Percentiles rank a stretch among this genome's conserved stretches.
Evolutionary conservation across 2,888 invertebrate species (phyloP).

Genomic region (Linnaemya tessellans): DNA sequence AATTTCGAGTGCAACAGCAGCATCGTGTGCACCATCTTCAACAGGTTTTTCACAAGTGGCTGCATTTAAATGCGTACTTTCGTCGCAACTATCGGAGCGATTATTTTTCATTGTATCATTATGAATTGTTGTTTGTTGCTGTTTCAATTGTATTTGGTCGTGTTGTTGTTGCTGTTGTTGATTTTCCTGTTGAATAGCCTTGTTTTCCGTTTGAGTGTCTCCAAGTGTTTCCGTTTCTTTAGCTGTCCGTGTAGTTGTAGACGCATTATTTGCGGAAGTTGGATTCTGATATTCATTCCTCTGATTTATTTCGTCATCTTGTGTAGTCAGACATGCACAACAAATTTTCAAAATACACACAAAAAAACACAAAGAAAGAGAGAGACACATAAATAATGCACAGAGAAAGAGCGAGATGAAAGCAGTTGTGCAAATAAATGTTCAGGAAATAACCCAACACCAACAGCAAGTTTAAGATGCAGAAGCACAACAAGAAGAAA

Average conservation of each 20-base stretch:
- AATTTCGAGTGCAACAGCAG: conserved; percentile 7
- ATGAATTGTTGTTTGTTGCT: conserved; percentile 47
- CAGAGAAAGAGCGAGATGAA: background rate
- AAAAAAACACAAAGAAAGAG: background rate
- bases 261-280: conserved; percentile 74
- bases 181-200: conserved; percentile 45
- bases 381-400: too few relatives aligned
- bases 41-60: conserved; percentile 1
- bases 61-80: conserved; percentile 2
- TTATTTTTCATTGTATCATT: conserved; percentile 38
- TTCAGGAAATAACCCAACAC: conserved; percentile 29
- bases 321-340: conserved; percentile 37
- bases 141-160: conserved; percentile 27
- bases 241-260: conserved; percentile 47
- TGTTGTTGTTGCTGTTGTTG: conserved; percentile 36
- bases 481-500: background rate
- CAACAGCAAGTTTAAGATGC: background rate
- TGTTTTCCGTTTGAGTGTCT: conserved; percentile 61
- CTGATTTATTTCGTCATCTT: conserved; percentile 79
- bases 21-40: background rate
- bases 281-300: conserved; percentile 74
- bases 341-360: conserved; percentile 74
- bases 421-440: conserved; percentile 37
- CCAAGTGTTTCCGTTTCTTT: conserved; percentile 65
- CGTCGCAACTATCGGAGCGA: background rate